phyloP scores from a whole-genome alignment of 2,113 vertebrate species.

The western clawed frog (Xenopus tropicalis) region UCB_Xtro_10.0 CM004444.2:153224001-153224500 shows the following conservation, averaged over 20 bases:
- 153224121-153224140: constrained; percentile 85
- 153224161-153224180: constrained; percentile 69
- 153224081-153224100: constrained; percentile 56
- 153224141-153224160: constrained; percentile 76
- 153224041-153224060: constrained; percentile 7
- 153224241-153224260: background rate
- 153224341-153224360: too few species aligned
- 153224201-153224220: constrained; percentile 22
- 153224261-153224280: constrained; percentile 50
- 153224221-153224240: constrained; percentile 44
- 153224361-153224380: too few species aligned
- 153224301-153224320: too few species aligned
- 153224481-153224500: too few species aligned
- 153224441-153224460: too few species aligned
- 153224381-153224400: too few species aligned
- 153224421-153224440: too few species aligned
- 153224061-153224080: constrained; percentile 37
- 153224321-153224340: background rate
- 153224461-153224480: too few species aligned
- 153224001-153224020: too few species aligned
- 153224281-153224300: background rate
- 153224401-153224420: too few species aligned
- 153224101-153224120: constrained; percentile 83
- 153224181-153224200: constrained; percentile 50
- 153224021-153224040: too few species aligned